Evolutionary conservation across 2,797 vertebrate genomes (phyloP).

Genomic region (Salarias fasciatus): DNA sequence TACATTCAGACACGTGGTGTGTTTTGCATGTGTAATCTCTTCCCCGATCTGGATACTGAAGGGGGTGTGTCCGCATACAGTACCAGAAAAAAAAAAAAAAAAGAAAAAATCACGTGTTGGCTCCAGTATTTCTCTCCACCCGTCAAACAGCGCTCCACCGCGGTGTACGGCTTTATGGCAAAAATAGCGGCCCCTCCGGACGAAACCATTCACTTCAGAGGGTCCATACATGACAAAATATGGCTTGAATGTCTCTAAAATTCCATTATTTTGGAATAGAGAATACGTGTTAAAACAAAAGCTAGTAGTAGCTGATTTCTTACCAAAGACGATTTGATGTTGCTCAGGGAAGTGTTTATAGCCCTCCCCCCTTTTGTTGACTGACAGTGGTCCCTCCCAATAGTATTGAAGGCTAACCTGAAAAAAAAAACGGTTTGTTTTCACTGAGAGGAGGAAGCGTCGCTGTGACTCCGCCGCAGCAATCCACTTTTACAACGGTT

Average conservation of each 20-base stretch:
- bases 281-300: accelerated
- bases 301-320: accelerated
- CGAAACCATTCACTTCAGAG: constrained; percentile 61
- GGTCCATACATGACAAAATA: not conserved
- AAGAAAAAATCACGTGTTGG: constrained; percentile 62
- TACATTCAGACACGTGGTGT: too few relatives aligned
- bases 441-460: constrained; percentile 45
- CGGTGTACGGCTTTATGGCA: constrained; percentile 68
- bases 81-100: constrained; percentile 39
- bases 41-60: not conserved
- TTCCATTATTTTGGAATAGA: not conserved
- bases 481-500: constrained; percentile 37
- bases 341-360: not conserved
- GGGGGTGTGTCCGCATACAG: constrained; percentile 44
- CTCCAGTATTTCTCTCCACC: not conserved
- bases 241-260: accelerated
- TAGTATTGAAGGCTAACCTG: constrained; percentile 83
- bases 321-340: accelerated
- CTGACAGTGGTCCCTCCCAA: constrained; percentile 66
- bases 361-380: constrained; percentile 19
- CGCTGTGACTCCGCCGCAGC: not conserved
- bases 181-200: constrained; percentile 80
- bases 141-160: constrained; percentile 46
- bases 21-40: too few relatives aligned
- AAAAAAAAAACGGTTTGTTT: constrained; percentile 69